phyloP scores from a whole-genome alignment of 2,888 invertebrate species.

The Eretmocerus hayati region DNA sequence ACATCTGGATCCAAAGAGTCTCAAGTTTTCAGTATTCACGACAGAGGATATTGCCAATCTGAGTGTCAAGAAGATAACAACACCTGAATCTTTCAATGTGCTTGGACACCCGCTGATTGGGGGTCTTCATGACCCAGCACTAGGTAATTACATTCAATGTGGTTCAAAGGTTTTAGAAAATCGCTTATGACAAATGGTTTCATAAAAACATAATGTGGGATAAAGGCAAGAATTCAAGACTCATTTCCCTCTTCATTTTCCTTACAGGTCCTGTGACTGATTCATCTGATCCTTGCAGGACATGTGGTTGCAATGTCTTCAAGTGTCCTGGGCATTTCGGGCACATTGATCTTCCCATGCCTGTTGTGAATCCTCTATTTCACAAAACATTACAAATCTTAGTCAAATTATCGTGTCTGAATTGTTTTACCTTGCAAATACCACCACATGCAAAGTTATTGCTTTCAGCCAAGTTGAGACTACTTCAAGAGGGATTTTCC shows the following conservation, averaged over 20 bases:
- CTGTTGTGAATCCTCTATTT: constrained; percentile 87
- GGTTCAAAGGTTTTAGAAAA: too few relatives aligned
- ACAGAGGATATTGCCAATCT: constrained; percentile 70
- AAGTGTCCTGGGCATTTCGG: constrained; percentile 91
- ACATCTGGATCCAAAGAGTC: constrained; percentile 35
- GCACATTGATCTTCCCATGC: constrained; percentile 82
- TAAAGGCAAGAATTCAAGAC: too few relatives aligned
- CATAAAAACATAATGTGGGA: too few relatives aligned
- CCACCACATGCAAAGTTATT: constrained; percentile 53
- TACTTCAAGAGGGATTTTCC: constrained; percentile 68
- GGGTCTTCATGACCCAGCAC: constrained; percentile 82
- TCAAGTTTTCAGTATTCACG: constrained; percentile 67
- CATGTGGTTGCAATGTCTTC: constrained; percentile 63
- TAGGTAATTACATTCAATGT: too few relatives aligned
- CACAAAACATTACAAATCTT: constrained; percentile 65
- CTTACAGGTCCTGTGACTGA: constrained; percentile 14
- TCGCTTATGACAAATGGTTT: too few relatives aligned
- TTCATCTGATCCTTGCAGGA: constrained; percentile 64
- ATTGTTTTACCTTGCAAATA: constrained; percentile 65
- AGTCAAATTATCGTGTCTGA: constrained; percentile 62
- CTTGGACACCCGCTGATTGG: constrained; percentile 75
- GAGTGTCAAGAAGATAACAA: constrained; percentile 75
- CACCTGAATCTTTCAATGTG: constrained; percentile 70
- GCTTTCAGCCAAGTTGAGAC: constrained; percentile 60
- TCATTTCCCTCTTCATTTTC: not conserved